Evolutionary conservation across 2,113 vertebrate genomes (phyloP).

Genomic region (Narcine bancroftii): DNA sequence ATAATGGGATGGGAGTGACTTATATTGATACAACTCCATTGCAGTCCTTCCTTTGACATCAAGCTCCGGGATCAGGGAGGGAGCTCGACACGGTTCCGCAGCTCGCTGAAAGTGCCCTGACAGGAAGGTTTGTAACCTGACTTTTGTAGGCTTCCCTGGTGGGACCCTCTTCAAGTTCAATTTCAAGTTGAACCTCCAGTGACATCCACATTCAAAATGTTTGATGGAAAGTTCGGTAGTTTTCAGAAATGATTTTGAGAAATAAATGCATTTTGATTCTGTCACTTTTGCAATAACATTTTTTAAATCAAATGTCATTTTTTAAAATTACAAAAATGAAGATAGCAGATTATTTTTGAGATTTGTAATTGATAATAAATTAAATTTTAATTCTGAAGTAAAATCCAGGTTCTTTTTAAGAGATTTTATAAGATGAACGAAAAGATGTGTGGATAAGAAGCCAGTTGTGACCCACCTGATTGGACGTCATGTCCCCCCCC

Average conservation of each 20-base stretch:
- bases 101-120: background rate
- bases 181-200: background rate
- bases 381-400: background rate
- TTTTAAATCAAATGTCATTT: conserved; percentile 15
- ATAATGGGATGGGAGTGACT: too few species aligned
- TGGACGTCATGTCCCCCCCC: background rate
- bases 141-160: background rate
- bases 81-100: too few species aligned
- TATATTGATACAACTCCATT: too few species aligned
- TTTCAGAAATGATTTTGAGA: background rate
- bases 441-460: background rate
- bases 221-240: background rate
- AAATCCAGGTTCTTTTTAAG: background rate
- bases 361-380: conserved; percentile 10
- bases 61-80: too few species aligned
- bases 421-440: background rate
- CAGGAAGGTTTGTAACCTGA: too few species aligned
- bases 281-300: background rate
- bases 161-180: background rate
- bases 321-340: background rate
- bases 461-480: background rate
- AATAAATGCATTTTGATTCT: background rate
- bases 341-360: conserved; percentile 14
- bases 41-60: too few species aligned
- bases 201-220: background rate